Evolutionary conservation across 2,113 vertebrate species (phyloP), one percentile per base, ranked within the genome.

Genomic region (Canis aureus): DNA sequence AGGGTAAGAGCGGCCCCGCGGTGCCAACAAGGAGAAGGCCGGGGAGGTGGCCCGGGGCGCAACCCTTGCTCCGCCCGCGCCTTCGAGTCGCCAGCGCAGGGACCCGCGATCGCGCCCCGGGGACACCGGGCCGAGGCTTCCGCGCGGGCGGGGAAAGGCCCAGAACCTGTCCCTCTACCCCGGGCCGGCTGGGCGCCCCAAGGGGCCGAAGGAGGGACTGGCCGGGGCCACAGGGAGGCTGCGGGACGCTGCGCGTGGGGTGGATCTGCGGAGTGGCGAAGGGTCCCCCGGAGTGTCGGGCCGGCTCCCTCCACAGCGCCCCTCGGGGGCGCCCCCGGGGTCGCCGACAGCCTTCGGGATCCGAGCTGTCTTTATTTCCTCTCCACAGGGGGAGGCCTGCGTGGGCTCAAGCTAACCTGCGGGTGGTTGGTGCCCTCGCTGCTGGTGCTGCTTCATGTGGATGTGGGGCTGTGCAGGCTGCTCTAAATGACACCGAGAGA

Each of bases 401-500:
- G 0, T 5, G 0, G 15, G 22, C 25, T 20, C 16, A 0, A 0
- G 35, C 49, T 22, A 51, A 69, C 38, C 51, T 71, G 76, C 35
- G 2, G 49, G 32, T 23, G 78, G 16, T 55, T 49, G n/a, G 43
- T 49, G 55, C 59, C 5, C 2, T 1, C 4, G 29, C 3, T 43
- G 23, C 17, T 71, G 71, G 32, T 15, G 23, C 20, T 49, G 27
- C 29, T 51, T n/a, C 91, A 2, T 11, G 60, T 13, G 66, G 7
- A 43, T 17, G 55, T 15, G 57, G 13, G 89, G 10, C 8, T 82
- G 60, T 3, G 66, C 32, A 23, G 79, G 62, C 84, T 67, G 66
- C 43, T 84, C 27, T 73, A 66, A 96, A 84, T 59, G 94, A 94
- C 95, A 51, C 74, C 57, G n/a, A 66, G 86, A 84, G 53, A 94